These are phyloP conservation scores for Cydia fagiglandana DNA, from an alignment of 1,140 invertebrate species.

Conservation along the genomic window DNA sequence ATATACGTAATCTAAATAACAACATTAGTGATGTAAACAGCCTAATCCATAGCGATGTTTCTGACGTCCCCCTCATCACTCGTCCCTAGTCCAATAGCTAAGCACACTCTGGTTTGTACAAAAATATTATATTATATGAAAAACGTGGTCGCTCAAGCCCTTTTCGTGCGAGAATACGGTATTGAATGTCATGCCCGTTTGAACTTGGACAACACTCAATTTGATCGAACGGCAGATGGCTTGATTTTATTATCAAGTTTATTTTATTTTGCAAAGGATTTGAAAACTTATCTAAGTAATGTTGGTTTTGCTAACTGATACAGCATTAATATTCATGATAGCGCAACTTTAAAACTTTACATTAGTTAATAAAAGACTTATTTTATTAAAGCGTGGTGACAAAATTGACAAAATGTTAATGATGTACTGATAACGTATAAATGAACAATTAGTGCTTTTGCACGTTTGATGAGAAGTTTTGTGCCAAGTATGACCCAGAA, in stretches of 20 bases:
- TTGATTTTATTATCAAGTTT: slow-evolving; percentile 28
- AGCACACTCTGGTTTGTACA: neutral
- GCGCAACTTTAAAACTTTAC: no score
- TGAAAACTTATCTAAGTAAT: slow-evolving; percentile 34
- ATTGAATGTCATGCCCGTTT: slow-evolving; percentile 43
- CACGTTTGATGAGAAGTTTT: no score
- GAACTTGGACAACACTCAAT: slow-evolving; percentile 47
- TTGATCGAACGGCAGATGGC: slow-evolving; percentile 45
- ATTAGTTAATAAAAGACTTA: no score
- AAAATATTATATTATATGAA: neutral
- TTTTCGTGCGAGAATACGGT: neutral
- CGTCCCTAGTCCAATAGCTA: slow-evolving; percentile 43
- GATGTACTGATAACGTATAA: no score
- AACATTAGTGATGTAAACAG: slow-evolving; percentile 21
- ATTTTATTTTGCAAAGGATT: slow-evolving; percentile 37
- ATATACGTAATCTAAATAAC: slow-evolving; percentile 2
- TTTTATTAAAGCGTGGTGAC: no score
- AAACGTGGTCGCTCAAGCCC: neutral
- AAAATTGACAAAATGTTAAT: no score
- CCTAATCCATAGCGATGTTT: slow-evolving; percentile 17
- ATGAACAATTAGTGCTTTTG: no score
- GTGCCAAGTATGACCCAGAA: no score
- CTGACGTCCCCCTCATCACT: slow-evolving; percentile 20
- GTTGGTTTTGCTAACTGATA: no score
- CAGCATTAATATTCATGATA: no score